phyloP scores from a whole-genome alignment of 2,888 invertebrate genomes.

The Nesidiocoris tenuis region DNA sequence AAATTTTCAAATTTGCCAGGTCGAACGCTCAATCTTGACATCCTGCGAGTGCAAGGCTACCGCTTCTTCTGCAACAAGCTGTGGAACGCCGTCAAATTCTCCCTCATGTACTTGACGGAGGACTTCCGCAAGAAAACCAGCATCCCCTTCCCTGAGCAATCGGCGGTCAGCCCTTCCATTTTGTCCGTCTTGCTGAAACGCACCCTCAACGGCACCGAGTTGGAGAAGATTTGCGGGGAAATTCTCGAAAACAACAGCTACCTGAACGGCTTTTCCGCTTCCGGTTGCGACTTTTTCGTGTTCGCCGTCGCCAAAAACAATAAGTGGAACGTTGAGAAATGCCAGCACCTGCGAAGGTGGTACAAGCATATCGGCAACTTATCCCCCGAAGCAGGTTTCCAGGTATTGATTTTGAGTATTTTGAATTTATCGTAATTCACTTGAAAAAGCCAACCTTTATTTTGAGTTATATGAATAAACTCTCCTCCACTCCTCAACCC shows the following conservation, averaged over 20 bases:
- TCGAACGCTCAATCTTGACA: constrained; percentile 95
- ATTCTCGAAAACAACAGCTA: constrained; percentile 45
- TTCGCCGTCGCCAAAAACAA: constrained; percentile 46
- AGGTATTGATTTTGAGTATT: constrained; percentile 26
- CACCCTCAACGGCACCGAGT: neutral
- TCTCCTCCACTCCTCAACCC: too few relatives aligned
- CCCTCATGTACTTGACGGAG: constrained; percentile 65
- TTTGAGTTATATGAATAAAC: too few relatives aligned
- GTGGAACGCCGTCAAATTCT: constrained; percentile 97
- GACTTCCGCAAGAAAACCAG: constrained; percentile 56
- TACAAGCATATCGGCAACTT: constrained; percentile 53
- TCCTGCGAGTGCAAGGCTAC: constrained; percentile 89
- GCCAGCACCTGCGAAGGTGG: constrained; percentile 56
- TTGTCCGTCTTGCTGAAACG: constrained; percentile 16
- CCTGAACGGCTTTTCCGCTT: constrained; percentile 53
- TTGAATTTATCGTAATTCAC: too few relatives aligned
- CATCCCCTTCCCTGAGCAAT: constrained; percentile 16
- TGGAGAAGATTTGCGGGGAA: constrained; percentile 31
- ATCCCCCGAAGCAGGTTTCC: constrained; percentile 26
- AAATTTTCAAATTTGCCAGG: constrained; percentile 56
- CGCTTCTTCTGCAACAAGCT: constrained; percentile 97
- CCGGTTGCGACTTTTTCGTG: constrained; percentile 55
- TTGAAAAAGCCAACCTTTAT: too few relatives aligned
- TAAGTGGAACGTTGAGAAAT: constrained; percentile 49
- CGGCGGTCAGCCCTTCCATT: constrained; percentile 5